A percentile compares a stretch with the other conserved stretches of the same genome.
Conservation (phyloP, 2,797 vertebrate species). For the Pygocentrus nattereri region DNA sequence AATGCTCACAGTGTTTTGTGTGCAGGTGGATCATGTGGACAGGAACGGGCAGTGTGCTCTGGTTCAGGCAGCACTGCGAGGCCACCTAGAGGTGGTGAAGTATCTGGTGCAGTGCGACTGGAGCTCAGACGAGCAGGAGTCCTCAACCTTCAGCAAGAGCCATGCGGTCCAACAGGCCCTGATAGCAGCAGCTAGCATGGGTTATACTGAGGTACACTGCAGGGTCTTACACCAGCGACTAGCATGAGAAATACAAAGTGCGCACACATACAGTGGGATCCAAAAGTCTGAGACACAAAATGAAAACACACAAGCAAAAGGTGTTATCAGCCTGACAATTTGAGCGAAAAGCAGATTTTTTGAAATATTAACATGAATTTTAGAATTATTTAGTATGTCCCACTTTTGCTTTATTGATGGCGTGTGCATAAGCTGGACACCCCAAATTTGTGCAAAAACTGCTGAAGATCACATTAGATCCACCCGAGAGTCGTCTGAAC, state of each 20-base stretch:
- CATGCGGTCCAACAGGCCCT: conserved; percentile 94
- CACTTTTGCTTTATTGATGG: no score
- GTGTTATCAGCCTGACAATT: no score
- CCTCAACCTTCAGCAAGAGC: conserved; percentile 87
- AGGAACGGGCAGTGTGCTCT: conserved; percentile 91
- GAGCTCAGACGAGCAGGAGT: conserved; percentile 86
- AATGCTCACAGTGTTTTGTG: background rate
- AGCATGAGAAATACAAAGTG: conserved; percentile 88
- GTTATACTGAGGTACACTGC: conserved; percentile 87
- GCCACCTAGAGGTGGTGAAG: conserved; percentile 90
- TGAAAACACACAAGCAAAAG: no score
- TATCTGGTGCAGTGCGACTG: conserved; percentile 91
- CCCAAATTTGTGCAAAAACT: no score
- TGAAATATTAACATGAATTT: no score
- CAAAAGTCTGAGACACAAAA: no score
- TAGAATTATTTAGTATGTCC: no score
- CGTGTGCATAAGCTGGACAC: no score
- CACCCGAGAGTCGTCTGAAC: no score
- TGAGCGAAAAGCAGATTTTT: no score
- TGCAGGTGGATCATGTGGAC: conserved; percentile 92
- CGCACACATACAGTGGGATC: conserved; percentile 26
- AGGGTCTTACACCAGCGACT: conserved; percentile 71
- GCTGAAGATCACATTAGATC: no score
- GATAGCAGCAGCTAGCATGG: conserved; percentile 93
- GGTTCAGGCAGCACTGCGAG: conserved; percentile 90